These are phyloP conservation scores for Harpalus rufipes DNA, from an alignment of 2,888 invertebrate species.

Conservation along the genomic window DNA sequence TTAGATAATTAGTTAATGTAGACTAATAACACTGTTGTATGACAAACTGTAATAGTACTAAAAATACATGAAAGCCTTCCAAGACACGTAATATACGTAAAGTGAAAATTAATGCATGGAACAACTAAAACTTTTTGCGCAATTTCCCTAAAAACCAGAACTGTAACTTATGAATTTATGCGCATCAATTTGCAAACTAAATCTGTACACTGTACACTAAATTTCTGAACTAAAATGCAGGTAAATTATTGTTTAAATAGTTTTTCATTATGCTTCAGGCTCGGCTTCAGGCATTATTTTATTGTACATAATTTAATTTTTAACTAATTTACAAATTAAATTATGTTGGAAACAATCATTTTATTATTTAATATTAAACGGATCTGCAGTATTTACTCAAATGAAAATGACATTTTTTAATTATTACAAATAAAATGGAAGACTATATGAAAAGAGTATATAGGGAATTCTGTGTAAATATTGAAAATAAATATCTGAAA, in stretches of 20 bases:
- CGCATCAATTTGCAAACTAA: conserved; percentile 60
- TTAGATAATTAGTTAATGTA: conserved; percentile 28
- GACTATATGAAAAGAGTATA: no score
- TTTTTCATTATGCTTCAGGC: not conserved
- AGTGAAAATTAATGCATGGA: conserved; percentile 44
- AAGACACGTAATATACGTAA: conserved; percentile 29
- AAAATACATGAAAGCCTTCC: conserved; percentile 31
- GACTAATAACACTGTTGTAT: conserved; percentile 30
- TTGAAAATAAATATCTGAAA: not conserved
- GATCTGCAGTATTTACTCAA: no score
- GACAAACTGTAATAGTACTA: conserved; percentile 36
- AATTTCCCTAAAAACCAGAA: conserved; percentile 30
- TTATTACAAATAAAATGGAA: no score
- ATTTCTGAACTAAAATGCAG: conserved; percentile 47
- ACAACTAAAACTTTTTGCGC: conserved; percentile 49
- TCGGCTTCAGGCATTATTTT: not conserved
- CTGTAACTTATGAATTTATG: conserved; percentile 57
- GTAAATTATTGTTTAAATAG: conserved; percentile 48
- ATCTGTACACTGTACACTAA: conserved; percentile 19
- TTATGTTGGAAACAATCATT: no score
- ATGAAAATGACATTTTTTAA: no score
- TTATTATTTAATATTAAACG: no score
- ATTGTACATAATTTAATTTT: not conserved
- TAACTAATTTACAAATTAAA: not conserved
- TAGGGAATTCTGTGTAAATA: no score